phyloP scores from a whole-genome alignment of 1,140 invertebrate genomes.

The Zophobas morio region DNA sequence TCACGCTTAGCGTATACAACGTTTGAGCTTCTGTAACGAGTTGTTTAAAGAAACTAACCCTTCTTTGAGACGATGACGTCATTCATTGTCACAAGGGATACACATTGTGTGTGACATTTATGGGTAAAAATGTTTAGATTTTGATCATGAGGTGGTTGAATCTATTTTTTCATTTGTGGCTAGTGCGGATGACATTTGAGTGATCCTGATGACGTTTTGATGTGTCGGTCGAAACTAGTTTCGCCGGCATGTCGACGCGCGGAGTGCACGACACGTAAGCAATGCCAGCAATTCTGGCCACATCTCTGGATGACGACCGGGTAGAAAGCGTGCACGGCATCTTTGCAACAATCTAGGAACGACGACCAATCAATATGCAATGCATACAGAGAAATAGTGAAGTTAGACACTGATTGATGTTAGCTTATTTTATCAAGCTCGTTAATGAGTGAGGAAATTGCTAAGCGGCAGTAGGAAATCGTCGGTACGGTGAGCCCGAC shows the following conservation, averaged over 20 bases:
- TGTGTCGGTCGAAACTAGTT: constrained; percentile 40
- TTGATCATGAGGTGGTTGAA: neutral
- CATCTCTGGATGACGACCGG: constrained; percentile 37
- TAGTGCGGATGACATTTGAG: constrained; percentile 12
- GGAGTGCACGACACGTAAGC: constrained; percentile 40
- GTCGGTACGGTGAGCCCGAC: constrained; percentile 2
- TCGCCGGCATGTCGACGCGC: constrained; percentile 33
- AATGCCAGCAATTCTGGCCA: constrained; percentile 42
- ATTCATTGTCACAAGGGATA: too few relatives aligned
- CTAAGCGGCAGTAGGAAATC: constrained; percentile 22
- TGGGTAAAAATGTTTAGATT: too few relatives aligned
- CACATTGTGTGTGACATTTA: too few relatives aligned
- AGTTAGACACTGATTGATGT: constrained; percentile 35
- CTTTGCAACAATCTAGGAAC: constrained; percentile 40
- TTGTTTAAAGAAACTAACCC: too few relatives aligned
- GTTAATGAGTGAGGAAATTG: constrained; percentile 33
- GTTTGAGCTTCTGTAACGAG: too few relatives aligned
- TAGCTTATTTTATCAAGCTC: constrained; percentile 24
- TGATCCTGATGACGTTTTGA: constrained; percentile 38
- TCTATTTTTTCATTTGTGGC: neutral
- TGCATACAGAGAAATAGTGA: constrained; percentile 29
- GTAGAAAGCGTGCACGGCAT: constrained; percentile 39
- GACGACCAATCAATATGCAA: constrained; percentile 41
- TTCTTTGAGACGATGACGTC: too few relatives aligned
- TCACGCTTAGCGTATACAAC: too few relatives aligned